phyloP scores from a whole-genome alignment of 1,140 invertebrate species.

The Drosophila melanogaster region Release_6_plus_ISO1_MT NT_033777.3:25923001-25923500 shows the following conservation, averaged over 20 bases:
- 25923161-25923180: constrained; percentile 28
- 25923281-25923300: constrained; percentile 52
- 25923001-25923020: constrained; percentile 3
- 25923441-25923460: constrained; percentile 45
- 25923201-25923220: constrained; percentile 41
- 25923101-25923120: constrained; percentile 32
- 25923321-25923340: constrained; percentile 44
- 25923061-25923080: constrained; percentile 28
- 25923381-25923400: constrained; percentile 56
- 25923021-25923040: constrained; percentile 18
- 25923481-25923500: constrained; percentile 47
- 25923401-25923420: constrained; percentile 50
- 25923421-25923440: constrained; percentile 48
- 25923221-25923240: constrained; percentile 36
- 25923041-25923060: background rate
- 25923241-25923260: constrained; percentile 31
- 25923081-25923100: constrained; percentile 22
- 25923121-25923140: constrained; percentile 22
- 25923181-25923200: constrained; percentile 21
- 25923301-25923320: constrained; percentile 53
- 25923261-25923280: constrained; percentile 53
- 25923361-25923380: constrained; percentile 39
- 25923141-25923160: constrained; percentile 15
- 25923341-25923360: constrained; percentile 51
- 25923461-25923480: constrained; percentile 52